Evolutionary conservation across 35 echinoderm and acorn worm species (phyloP), one percentile per base, ranked within the genome.

Genomic region (Diadema setosum): DNA sequence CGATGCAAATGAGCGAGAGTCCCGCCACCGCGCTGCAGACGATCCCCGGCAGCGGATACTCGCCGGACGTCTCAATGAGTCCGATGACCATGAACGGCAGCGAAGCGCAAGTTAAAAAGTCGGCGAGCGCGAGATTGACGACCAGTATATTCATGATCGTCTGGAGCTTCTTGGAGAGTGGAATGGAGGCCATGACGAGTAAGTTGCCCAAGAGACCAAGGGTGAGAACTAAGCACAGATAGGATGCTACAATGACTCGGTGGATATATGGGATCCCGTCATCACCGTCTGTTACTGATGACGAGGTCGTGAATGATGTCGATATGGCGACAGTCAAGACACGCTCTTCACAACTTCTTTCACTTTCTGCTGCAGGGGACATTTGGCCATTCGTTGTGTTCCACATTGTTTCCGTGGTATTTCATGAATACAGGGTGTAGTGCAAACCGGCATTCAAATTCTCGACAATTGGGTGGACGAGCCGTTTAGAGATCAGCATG

Each of bases 121-220:
- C 89, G 8, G 89, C 65, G 8, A 86, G 0, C 4, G 82, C 82
- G 1, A 91, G 45, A 65, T 78, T 91, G 24, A 86, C 83, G 1
- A 91, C 83, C 33, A 91, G 83, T 14, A 39, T 83, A 45, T 91
- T 91, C 42, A 83, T 91, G n/a, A 29, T 44, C 2, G 89, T 91
- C 34, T 91, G 89, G 14, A 90, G 87, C 55, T 90, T 88, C 15
- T 56, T 88, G 2, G 70, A 81, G 18, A 88, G 60, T 0, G 61
- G 31, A n/a, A 88, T 74, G 11, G 88, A 73, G 4, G 84, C 1
- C 26, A 90, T 83, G 6, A 84, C 81, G 32, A 90, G 39, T 0
- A 30, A 4, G 58, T 90, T 90, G 2, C 81, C 88, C 0, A n/a
- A n/a, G n/a, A n/a, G n/a, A n/a, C n/a, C n/a, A n/a, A n/a, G 4